Base-by-base conservation (phyloP, 2,888 invertebrate species). In the Nymphalis c-album region DNA sequence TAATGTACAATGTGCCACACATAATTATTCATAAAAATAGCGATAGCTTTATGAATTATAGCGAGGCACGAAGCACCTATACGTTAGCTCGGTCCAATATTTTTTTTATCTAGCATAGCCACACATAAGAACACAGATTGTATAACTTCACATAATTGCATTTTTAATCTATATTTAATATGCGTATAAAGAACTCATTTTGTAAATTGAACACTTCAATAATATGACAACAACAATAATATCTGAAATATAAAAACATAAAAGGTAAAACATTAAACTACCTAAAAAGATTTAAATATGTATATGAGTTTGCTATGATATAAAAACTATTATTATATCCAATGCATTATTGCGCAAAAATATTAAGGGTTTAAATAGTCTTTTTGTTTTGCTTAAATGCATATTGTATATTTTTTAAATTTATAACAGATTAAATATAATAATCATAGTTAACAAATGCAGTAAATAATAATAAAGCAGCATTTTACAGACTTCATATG, bases 181-280 rank as follows among this genome's bases (percentile, higher is more conserved):
- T 53, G 26, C 31, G 51, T 58, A 51, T 58, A 63, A 40, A 40
- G 35, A 57, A 70, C 48, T 59, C 46, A 57, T 60, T n/a, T 64
- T 67, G 55, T 67, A 71, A 67, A 67, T 69, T 71, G 69, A 71
- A 69, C 67, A 71, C 69, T 62, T 63, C 57, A 62, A 60, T 69
- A 67, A 64, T 51, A 62, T 64, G 47, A 67, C 57, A 69, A 71
- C 69, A 65, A 53, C 64, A 71, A 71, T 64, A 71, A 60, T 69
- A 64, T 66, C 66, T 60, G 67, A 64, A 67, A 62, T 67, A 67
- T 31, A 57, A 64, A 55, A 59, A 64, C 61, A 65, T 40, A 62
- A 69, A 65, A 62, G 63, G 63, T 47, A 46, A 51, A 59, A 59
- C 59, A 69, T 62, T 58, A 57, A 16, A 26, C 47, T 62, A 63